These are phyloP conservation scores for Artibeus lituratus DNA, from an alignment of 2,797 vertebrate species.

Conservation along the genomic window DNA sequence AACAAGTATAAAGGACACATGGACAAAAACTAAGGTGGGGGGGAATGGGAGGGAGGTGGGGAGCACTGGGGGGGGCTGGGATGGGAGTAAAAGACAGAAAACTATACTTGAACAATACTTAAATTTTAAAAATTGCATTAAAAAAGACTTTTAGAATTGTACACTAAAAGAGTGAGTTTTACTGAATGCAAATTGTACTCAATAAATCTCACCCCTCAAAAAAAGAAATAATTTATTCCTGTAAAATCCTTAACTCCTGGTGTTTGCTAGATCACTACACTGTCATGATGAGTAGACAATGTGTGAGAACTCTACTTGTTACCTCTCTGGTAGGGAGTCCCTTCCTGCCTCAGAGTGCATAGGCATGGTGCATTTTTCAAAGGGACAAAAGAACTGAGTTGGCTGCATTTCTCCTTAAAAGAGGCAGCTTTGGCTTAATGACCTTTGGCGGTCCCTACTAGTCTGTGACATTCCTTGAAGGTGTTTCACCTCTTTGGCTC, in stretches of 20 bases:
- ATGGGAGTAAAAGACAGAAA: too few relatives aligned
- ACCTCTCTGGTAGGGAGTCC: background rate
- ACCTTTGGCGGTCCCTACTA: background rate
- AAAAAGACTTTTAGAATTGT: background rate
- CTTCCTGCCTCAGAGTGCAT: background rate
- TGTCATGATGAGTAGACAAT: background rate
- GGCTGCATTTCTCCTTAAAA: background rate
- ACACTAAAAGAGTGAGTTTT: background rate
- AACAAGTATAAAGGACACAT: too few relatives aligned
- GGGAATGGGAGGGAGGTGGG: too few relatives aligned
- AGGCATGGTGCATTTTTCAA: accelerated
- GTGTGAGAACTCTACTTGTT: accelerated
- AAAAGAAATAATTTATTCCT: background rate
- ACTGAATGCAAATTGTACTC: background rate
- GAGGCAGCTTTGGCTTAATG: background rate
- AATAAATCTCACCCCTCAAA: background rate
- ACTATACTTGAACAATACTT: too few relatives aligned
- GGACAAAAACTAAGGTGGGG: too few relatives aligned
- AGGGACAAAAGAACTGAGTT: too few relatives aligned
- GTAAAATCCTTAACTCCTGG: background rate
- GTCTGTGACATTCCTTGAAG: background rate
- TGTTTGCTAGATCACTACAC: background rate
- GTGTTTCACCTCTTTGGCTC: background rate
- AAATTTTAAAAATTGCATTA: too few relatives aligned
- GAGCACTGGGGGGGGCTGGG: too few relatives aligned